Conservation (phyloP, 2,888 invertebrate genomes). For the Gryllus longicercus region DNA sequence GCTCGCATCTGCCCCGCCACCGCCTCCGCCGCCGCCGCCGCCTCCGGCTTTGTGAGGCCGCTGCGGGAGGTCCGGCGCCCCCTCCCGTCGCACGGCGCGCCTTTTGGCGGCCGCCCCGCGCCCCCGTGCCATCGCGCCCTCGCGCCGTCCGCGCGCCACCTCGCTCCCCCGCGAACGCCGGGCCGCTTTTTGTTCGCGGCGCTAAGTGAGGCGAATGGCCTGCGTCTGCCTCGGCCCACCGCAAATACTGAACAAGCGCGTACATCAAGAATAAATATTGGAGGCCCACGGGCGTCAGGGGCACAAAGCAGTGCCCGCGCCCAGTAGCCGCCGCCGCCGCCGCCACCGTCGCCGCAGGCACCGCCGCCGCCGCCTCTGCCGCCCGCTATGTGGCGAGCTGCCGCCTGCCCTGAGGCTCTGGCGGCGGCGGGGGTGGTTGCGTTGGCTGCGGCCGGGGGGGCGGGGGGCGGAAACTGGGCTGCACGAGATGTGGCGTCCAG, state of each 20-base stretch:
- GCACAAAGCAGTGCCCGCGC: conserved; percentile 5
- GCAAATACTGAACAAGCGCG: conserved; percentile 6
- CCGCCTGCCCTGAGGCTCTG: not conserved
- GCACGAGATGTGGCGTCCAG: not conserved
- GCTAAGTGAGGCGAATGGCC: not conserved
- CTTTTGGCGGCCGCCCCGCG: not conserved
- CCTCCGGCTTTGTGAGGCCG: not conserved
- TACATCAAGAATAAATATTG: conserved; percentile 17
- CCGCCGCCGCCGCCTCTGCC: not conserved
- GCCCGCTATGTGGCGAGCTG: not conserved
- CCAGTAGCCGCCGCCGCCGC: not conserved
- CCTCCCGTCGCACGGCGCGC: not conserved
- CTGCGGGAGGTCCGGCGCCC: not conserved
- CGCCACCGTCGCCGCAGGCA: not conserved
- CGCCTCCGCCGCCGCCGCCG: not conserved
- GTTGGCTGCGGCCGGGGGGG: not conserved
- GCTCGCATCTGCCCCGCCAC: not conserved
- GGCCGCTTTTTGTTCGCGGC: not conserved
- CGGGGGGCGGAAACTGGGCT: not conserved
- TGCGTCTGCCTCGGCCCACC: not conserved
- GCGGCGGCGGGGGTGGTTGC: not conserved
- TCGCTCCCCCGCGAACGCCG: not conserved
- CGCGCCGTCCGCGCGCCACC: not conserved
- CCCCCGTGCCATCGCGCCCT: not conserved
- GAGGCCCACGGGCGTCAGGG: conserved; percentile 4